Base-by-base conservation (phyloP, 2,888 invertebrate species). In the Andrena haemorrhoa region DNA sequence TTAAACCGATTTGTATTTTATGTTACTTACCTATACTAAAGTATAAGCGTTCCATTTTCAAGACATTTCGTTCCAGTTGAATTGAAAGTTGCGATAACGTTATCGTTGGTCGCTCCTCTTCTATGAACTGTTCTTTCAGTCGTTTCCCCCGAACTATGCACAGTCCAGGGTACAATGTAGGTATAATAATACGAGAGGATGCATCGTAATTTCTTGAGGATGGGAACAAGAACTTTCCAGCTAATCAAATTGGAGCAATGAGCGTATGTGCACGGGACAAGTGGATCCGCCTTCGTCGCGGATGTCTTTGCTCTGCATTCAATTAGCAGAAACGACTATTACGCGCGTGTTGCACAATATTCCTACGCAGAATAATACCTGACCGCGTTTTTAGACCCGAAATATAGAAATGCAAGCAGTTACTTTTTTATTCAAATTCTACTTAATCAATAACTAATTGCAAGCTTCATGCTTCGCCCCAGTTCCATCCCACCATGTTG, bases 301-400 rank as follows among this genome's bases (percentile, higher is more conserved):
- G 41, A 66, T 70, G 72, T 63, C 81, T 83, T 74, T 75, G 72
- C 65, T 51, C 63, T 31, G 47, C 64, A 35, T 79, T 58, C 79
- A 83, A 72, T 74, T 58, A 80, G 29, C 60, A 64, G 71, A 64
- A 70, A 53, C 56, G 58, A 33, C 64, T 69, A 68, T 83, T 81
- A 68, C 70, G 63, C 20, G n/a, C 31, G 53, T 23, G 31, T 81
- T 86, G 60, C 83, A 79, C 73, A 86, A 86, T 64, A 51, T 73
- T 75, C 82, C 49, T 66, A 79, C 83, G 79, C 83, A 65, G 75
- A 76, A 86, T 86, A 86, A 86, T 86, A 79, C 69, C 81, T 86
- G 83, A 86, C 86, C 86, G 79, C 81, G 60, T 86, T 86, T 79
- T 75, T 20, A 33, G 65, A 41, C 12, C 10, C 12, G 12, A 41